phyloP scores from a whole-genome alignment of 2,113 vertebrate genomes.

The Oenanthe melanoleuca region DNA sequence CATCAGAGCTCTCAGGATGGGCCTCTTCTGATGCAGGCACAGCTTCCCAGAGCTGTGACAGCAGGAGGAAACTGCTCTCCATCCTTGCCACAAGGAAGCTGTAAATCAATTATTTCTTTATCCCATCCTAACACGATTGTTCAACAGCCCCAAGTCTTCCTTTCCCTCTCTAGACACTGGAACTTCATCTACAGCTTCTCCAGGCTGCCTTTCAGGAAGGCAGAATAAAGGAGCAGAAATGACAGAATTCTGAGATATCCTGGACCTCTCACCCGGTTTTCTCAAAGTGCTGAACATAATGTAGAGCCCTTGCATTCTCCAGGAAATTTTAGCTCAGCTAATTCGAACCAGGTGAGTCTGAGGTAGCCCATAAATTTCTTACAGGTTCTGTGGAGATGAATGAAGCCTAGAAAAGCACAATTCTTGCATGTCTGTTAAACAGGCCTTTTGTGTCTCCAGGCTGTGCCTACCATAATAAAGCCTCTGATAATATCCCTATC shows the following conservation, averaged over 20 bases:
- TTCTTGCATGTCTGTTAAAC: neutral
- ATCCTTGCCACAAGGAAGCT: neutral
- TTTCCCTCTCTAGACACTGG: neutral
- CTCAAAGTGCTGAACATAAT: neutral
- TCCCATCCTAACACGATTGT: neutral
- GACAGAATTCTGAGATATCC: neutral
- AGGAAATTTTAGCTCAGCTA: neutral
- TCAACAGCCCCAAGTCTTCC: neutral
- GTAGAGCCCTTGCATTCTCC: neutral
- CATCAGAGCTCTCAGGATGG: neutral
- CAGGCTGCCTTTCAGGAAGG: neutral
- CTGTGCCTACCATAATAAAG: neutral
- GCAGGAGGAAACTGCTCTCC: neutral
- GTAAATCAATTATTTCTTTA: neutral
- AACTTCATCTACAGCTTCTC: neutral
- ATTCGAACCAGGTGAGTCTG: rapidly evolving
- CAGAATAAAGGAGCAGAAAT: neutral
- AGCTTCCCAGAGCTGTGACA: neutral
- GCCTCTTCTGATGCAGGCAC: neutral
- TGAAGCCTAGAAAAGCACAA: neutral
- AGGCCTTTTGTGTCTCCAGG: neutral
- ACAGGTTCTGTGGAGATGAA: neutral
- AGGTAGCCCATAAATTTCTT: neutral
- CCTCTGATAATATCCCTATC: neutral
- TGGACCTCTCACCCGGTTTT: neutral